A percentile compares a stretch with the other conserved stretches of the same genome.
Evolutionary conservation across 2,797 vertebrate genomes (phyloP).

Genomic region (Sciaenops ocellatus): DNA sequence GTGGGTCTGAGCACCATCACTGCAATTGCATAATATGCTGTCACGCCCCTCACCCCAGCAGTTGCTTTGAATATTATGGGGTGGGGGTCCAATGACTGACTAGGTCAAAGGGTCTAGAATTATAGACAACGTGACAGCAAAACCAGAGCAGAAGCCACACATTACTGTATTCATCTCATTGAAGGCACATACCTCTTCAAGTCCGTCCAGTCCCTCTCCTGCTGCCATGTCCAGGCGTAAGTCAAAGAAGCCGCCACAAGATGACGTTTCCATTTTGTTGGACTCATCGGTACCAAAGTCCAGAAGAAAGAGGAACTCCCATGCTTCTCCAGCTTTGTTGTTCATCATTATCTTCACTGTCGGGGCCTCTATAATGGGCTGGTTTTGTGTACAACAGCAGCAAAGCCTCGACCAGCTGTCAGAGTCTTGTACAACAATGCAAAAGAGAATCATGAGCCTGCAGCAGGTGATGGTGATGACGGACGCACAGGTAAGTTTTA

Average conservation of each 20-base stretch:
- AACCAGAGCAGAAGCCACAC: background rate
- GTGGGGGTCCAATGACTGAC: conserved; percentile 41
- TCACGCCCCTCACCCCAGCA: background rate
- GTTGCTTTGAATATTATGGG: conserved; percentile 26
- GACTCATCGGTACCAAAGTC: background rate
- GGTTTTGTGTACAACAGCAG: conserved; percentile 30
- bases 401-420: conserved; percentile 12
- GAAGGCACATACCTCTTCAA: background rate
- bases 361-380: background rate
- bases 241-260: conserved; percentile 7
- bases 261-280: conserved; percentile 16
- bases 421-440: background rate
- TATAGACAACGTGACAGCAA: conserved; percentile 20
- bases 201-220: background rate
- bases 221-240: conserved; percentile 34
- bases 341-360: background rate
- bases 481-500: conserved; percentile 3
- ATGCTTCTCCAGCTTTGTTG: background rate
- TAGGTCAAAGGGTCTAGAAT: conserved; percentile 25
- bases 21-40: conserved; percentile 22
- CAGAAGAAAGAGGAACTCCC: background rate
- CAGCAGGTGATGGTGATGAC: conserved; percentile 25
- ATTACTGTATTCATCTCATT: background rate
- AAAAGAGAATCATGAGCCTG: conserved; percentile 1
- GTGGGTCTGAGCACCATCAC: background rate